Percentiles rank a stretch among this genome's conserved stretches.
phyloP scores from a whole-genome alignment of 1,140 invertebrate species.

The Drosophila teissieri region DNA sequence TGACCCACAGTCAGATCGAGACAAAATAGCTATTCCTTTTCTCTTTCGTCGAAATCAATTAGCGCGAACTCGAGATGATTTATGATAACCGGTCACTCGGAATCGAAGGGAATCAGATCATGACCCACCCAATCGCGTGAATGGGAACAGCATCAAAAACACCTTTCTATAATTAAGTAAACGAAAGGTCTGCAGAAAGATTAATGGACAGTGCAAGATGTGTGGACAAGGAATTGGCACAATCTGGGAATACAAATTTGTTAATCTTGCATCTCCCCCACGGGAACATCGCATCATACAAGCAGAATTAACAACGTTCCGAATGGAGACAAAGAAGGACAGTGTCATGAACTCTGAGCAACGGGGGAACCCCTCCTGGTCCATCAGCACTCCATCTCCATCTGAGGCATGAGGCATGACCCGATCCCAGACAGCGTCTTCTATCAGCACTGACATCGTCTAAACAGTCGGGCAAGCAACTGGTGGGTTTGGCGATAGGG shows the following conservation, averaged over 20 bases:
- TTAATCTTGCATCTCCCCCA: constrained; percentile 68
- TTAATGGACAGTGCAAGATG: constrained; percentile 54
- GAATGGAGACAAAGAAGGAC: constrained; percentile 26
- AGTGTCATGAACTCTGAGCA: constrained; percentile 71
- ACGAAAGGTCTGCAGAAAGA: constrained; percentile 52
- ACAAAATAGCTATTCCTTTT: constrained; percentile 70
- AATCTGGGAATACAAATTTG: constrained; percentile 66
- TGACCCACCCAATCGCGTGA: constrained; percentile 17
- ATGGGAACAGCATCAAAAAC: constrained; percentile 27
- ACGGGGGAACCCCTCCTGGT: constrained; percentile 12
- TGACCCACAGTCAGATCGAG: constrained; percentile 56
- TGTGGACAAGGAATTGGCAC: constrained; percentile 56
- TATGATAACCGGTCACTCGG: constrained; percentile 46
- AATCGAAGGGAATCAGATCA: constrained; percentile 26
- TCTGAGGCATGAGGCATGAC: constrained; percentile 40
- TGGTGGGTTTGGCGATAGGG: constrained; percentile 2
- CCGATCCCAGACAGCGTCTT: constrained; percentile 59
- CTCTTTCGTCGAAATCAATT: constrained; percentile 55
- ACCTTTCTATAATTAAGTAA: constrained; percentile 62
- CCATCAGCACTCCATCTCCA: constrained; percentile 34
- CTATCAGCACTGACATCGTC: constrained; percentile 73
- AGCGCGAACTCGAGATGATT: constrained; percentile 53
- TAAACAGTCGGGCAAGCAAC: constrained; percentile 51
- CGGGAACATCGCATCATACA: constrained; percentile 63
- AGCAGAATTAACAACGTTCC: constrained; percentile 60